Conservation (phyloP, 2,888 invertebrate genomes). For the Nemotelus pantherinus region DNA sequence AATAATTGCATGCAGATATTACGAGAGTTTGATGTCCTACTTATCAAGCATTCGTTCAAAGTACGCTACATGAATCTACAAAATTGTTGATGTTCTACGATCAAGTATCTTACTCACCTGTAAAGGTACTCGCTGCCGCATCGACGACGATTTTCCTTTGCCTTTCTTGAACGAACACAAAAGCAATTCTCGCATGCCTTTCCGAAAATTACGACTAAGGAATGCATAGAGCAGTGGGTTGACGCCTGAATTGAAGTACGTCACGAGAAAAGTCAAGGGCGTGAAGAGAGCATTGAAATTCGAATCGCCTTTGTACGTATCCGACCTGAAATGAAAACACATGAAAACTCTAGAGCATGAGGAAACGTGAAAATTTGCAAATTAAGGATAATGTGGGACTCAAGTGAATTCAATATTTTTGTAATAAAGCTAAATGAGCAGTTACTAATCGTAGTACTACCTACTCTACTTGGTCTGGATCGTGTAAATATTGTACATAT, state of each 20-base stretch:
- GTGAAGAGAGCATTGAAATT: constrained; percentile 82
- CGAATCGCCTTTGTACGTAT: constrained; percentile 74
- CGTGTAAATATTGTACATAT: too few relatives aligned
- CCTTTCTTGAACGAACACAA: constrained; percentile 69
- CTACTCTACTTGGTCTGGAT: too few relatives aligned
- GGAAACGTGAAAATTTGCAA: too few relatives aligned
- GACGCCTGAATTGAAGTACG: constrained; percentile 90
- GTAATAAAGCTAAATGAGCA: too few relatives aligned
- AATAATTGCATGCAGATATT: too few relatives aligned
- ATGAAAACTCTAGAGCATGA: neutral
- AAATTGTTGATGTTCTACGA: too few relatives aligned
- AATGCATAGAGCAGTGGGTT: constrained; percentile 93
- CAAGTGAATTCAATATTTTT: too few relatives aligned
- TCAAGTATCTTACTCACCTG: constrained; percentile 57
- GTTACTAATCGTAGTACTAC: too few relatives aligned
- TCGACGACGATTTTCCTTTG: constrained; percentile 62
- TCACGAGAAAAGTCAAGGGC: constrained; percentile 85
- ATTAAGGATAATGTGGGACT: too few relatives aligned
- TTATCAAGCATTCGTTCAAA: too few relatives aligned
- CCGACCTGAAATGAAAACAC: constrained; percentile 63
- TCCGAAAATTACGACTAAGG: constrained; percentile 81
- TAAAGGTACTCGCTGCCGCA: constrained; percentile 62
- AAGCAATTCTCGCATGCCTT: constrained; percentile 84
- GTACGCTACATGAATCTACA: too few relatives aligned
- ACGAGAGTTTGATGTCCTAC: too few relatives aligned